A percentile compares a stretch with the other conserved stretches of the same genome.
Conservation (phyloP, 2,113 vertebrate species). For the Indri indri region DNA sequence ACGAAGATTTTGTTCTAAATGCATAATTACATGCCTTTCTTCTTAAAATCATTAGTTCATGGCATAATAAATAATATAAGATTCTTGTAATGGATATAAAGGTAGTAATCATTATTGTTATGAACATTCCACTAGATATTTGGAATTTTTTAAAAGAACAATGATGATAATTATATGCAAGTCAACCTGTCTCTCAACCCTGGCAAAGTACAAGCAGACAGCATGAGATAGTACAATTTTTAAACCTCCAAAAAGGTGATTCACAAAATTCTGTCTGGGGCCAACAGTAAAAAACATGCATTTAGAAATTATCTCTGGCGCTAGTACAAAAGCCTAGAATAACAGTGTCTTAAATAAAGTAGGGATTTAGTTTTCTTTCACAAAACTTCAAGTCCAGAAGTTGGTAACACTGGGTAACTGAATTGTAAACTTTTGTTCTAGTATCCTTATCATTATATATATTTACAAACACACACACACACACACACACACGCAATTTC, state of each 20-base stretch:
- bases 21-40: not conserved
- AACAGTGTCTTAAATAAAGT: not conserved
- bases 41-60: not conserved
- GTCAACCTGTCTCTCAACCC: not conserved
- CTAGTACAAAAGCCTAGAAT: not conserved
- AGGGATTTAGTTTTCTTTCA: not conserved
- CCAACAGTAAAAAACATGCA: not conserved
- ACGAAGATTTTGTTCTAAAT: not conserved
- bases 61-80: not conserved
- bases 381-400: not conserved
- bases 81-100: not conserved
- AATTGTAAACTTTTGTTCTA: not conserved
- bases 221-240: not conserved
- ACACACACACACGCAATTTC: not conserved
- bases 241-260: not conserved
- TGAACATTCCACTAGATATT: not conserved
- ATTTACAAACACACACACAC: not conserved
- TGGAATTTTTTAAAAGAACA: not conserved
- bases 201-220: not conserved
- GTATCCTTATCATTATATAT: not conserved
- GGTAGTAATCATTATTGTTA: not conserved
- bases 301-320: not conserved
- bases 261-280: not conserved
- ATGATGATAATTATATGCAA: not conserved
- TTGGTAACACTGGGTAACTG: not conserved